phyloP scores from a whole-genome alignment of 1,140 invertebrate species.

The Neocloeon triangulifer region DNA sequence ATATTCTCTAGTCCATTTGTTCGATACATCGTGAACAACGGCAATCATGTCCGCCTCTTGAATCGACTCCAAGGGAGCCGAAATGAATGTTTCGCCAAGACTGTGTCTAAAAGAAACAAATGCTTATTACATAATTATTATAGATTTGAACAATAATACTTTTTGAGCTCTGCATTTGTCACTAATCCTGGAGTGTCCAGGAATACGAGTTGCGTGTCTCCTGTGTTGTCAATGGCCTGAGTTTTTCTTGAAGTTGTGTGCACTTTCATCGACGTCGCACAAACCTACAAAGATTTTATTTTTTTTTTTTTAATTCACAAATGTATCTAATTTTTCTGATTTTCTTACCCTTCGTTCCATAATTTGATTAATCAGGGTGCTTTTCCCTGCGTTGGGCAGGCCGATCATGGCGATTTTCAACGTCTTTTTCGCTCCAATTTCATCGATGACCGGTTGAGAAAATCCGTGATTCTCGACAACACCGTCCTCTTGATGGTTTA shows the following conservation, averaged over 20 bases:
- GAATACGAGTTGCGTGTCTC: constrained; percentile 81
- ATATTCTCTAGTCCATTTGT: constrained; percentile 34
- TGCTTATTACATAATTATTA: constrained; percentile 8
- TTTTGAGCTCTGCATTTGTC: constrained; percentile 34
- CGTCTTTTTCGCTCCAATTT: no score
- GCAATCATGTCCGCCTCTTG: constrained; percentile 57
- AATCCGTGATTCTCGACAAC: no score
- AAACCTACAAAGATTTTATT: no score
- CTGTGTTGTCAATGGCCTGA: no score
- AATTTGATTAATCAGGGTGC: constrained; percentile 74
- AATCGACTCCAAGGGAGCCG: constrained; percentile 36
- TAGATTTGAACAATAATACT: constrained; percentile 17
- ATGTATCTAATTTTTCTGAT: no score
- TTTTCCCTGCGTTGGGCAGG: constrained; percentile 81
- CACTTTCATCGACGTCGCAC: no score
- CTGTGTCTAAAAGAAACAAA: constrained; percentile 29
- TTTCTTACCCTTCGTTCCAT: constrained; percentile 45
- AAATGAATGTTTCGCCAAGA: constrained; percentile 35
- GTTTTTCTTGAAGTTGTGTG: no score
- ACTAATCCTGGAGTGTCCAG: constrained; percentile 70
- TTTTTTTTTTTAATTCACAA: no score
- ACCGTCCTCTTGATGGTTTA: no score
- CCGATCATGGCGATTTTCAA: constrained; percentile 75
- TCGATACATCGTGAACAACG: constrained; percentile 64
- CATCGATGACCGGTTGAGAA: no score